Percentiles rank a stretch among this genome's conserved stretches.
phyloP scores from a whole-genome alignment of 2,113 vertebrate genomes.

The Manacus vitellinus region DNA sequence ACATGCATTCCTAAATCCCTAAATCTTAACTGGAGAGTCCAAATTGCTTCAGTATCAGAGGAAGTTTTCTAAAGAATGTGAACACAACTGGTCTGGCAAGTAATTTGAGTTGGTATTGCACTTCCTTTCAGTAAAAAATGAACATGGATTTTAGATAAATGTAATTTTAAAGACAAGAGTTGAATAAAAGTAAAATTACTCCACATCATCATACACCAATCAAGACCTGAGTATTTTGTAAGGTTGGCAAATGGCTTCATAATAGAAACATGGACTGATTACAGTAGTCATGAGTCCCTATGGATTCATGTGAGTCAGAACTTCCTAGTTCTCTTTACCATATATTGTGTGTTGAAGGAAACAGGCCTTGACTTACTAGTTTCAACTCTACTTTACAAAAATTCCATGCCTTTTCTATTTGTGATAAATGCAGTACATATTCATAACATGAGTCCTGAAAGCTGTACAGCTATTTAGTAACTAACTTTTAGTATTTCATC shows the following conservation, averaged over 20 bases:
- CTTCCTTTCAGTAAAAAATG: not conserved
- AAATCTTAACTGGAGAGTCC: not conserved
- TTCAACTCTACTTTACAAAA: not conserved
- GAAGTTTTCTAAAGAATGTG: not conserved
- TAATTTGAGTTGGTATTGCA: not conserved
- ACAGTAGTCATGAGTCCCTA: not conserved
- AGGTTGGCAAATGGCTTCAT: not conserved
- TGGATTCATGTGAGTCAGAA: not conserved
- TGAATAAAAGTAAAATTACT: not conserved
- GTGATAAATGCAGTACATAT: not conserved
- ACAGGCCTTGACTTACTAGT: not conserved
- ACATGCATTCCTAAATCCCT: not conserved
- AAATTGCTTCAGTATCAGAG: not conserved
- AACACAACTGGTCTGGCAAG: not conserved
- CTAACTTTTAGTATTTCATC: not conserved
- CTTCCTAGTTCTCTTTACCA: not conserved
- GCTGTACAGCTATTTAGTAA: not conserved
- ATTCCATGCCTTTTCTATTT: not conserved
- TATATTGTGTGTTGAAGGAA: not conserved
- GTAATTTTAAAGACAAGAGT: not conserved
- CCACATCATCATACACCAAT: not conserved
- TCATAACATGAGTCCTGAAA: not conserved
- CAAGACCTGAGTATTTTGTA: not conserved
- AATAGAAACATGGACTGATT: not conserved
- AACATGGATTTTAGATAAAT: not conserved